A percentile compares a stretch with the other conserved stretches of the same genome.
Evolutionary conservation across 2,888 invertebrate species (phyloP).

Genomic region (Amphipyra tragopoginis): DNA sequence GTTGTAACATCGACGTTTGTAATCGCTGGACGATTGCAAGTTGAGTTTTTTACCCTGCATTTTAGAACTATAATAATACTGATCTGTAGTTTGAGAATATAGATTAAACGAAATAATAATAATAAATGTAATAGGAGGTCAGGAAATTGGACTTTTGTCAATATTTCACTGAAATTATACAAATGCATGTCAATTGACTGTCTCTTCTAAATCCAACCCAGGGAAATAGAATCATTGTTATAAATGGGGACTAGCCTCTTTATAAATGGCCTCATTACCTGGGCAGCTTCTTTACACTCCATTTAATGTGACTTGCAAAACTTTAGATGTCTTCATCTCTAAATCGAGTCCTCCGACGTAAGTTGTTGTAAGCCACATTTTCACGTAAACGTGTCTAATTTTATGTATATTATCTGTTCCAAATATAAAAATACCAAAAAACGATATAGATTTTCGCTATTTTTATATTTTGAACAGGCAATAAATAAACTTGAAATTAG

Average conservation of each 20-base stretch:
- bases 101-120: slow-evolving; percentile 30
- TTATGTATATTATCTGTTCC: too few species aligned
- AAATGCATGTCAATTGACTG: slow-evolving; percentile 39
- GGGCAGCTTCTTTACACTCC: slow-evolving; percentile 49
- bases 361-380: too few species aligned
- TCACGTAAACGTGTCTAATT: too few species aligned
- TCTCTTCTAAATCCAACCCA: slow-evolving; percentile 32
- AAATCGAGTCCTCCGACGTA: too few species aligned
- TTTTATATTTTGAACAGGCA: too few species aligned
- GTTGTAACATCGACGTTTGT: slow-evolving; percentile 30
- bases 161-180: slow-evolving; percentile 37
- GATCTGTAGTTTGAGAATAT: slow-evolving; percentile 15
- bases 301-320: slow-evolving; percentile 19
- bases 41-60: slow-evolving; percentile 18
- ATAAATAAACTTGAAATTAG: too few species aligned
- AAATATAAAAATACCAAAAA: too few species aligned
- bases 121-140: slow-evolving; percentile 22
- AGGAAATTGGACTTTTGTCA: slow-evolving; percentile 21
- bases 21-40: slow-evolving; percentile 46
- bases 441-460: too few species aligned
- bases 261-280: slow-evolving; percentile 15
- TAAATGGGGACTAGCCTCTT: slow-evolving; percentile 19
- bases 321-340: too few species aligned
- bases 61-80: slow-evolving; percentile 19
- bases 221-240: slow-evolving; percentile 4